Percentiles rank a stretch among this genome's conserved stretches.
phyloP scores from a whole-genome alignment of 1,140 invertebrate species.

The Camponotus floridanus region DNA sequence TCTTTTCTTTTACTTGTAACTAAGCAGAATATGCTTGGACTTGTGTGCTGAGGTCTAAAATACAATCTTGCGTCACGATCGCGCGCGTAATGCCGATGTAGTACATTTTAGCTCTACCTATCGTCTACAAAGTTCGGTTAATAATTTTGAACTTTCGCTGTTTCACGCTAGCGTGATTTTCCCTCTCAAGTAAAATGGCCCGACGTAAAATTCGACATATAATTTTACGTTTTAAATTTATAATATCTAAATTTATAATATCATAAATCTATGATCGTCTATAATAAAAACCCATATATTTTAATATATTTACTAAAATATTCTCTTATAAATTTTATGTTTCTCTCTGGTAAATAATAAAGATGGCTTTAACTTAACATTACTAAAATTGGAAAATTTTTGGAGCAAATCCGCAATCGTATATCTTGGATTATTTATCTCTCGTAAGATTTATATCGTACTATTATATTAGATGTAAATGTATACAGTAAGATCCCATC shows the following conservation, averaged over 20 bases:
- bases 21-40: not conserved
- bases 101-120: constrained; percentile 12
- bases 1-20: not conserved
- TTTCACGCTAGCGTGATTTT: constrained; percentile 43
- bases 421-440: not conserved
- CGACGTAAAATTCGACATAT: constrained; percentile 41
- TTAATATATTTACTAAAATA: too few relatives aligned
- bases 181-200: not conserved
- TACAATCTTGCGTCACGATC: too few relatives aligned
- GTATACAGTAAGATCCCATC: not conserved
- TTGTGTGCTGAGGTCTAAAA: constrained; percentile 32
- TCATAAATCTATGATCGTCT: too few relatives aligned
- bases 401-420: too few relatives aligned
- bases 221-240: not conserved
- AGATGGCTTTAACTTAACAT: not conserved
- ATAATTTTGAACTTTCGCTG: constrained; percentile 53
- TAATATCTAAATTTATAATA: too few relatives aligned
- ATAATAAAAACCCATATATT: too few relatives aligned
- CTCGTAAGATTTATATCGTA: not conserved
- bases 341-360: not conserved
- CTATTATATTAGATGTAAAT: not conserved
- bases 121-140: constrained; percentile 54
- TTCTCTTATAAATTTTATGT: not conserved
- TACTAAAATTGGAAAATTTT: not conserved
- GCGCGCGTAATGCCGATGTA: constrained; percentile 34